Conservation (phyloP, 2,888 invertebrate species). For the Eupithecia insigniata region DNA sequence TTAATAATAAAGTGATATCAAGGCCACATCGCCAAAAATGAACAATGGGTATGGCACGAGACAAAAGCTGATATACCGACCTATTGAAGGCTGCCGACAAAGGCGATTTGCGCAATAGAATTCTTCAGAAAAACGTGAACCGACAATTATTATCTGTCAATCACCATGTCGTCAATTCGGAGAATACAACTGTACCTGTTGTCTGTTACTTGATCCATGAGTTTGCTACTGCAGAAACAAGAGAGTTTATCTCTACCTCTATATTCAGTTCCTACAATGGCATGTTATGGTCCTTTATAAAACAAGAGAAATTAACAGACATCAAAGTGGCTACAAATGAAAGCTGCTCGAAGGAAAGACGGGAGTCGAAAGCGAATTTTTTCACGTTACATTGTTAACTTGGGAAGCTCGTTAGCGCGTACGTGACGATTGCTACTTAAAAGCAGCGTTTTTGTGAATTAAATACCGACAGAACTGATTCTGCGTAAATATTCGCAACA, state of each 20-base stretch:
- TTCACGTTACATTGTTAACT: slow-evolving; percentile 80
- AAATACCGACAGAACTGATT: slow-evolving; percentile 65
- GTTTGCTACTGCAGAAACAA: not conserved
- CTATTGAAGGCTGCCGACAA: slow-evolving; percentile 79
- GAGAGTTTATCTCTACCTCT: not conserved
- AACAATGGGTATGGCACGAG: slow-evolving; percentile 81
- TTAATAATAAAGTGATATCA: slow-evolving; percentile 74
- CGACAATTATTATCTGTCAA: slow-evolving; percentile 81
- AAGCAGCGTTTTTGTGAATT: slow-evolving; percentile 71
- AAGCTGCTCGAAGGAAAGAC: slow-evolving; percentile 33
- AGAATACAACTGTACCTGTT: slow-evolving; percentile 61
- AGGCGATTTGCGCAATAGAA: slow-evolving; percentile 82
- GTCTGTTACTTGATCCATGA: slow-evolving; percentile 30
- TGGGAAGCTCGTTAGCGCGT: slow-evolving; percentile 78
- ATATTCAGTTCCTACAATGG: not conserved
- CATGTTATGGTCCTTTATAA: not conserved
- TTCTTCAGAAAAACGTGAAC: slow-evolving; percentile 81
- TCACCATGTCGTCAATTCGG: slow-evolving; percentile 75
- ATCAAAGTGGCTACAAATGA: slow-evolving; percentile 29
- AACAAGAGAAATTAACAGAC: slow-evolving; percentile 27
- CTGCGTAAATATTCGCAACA: slow-evolving; percentile 41
- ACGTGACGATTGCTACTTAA: slow-evolving; percentile 79
- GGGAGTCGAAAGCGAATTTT: slow-evolving; percentile 66
- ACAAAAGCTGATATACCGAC: slow-evolving; percentile 75
- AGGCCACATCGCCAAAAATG: slow-evolving; percentile 73